phyloP scores from a whole-genome alignment of 1,140 invertebrate species.

The Zaprionus gabonicus region DNA sequence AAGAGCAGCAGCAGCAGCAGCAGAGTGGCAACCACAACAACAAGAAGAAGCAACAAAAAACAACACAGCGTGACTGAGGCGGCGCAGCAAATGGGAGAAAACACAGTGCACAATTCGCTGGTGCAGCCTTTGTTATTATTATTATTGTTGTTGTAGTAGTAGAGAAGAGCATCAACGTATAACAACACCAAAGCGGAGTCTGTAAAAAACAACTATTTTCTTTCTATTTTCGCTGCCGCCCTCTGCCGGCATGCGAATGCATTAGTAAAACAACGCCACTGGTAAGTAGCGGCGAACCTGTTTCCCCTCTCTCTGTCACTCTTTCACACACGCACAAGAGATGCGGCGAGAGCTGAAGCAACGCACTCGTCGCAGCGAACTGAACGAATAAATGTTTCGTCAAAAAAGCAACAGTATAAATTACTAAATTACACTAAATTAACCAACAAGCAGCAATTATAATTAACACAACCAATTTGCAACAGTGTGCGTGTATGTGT shows the following conservation, averaged over 20 bases:
- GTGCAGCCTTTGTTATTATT: constrained; percentile 7
- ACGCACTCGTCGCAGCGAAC: not conserved
- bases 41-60: constrained; percentile 19
- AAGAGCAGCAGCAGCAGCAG: constrained; percentile 1
- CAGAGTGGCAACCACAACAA: constrained; percentile 26
- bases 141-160: not conserved
- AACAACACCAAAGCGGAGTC: constrained; percentile 29
- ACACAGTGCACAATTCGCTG: constrained; percentile 29
- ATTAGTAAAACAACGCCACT: constrained; percentile 25
- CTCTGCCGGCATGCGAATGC: constrained; percentile 15
- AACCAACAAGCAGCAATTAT: not conserved
- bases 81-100: constrained; percentile 41
- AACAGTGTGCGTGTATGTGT: not conserved
- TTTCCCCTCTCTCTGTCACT: not conserved
- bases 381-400: not conserved
- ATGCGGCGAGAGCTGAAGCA: not conserved
- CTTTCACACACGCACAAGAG: not conserved
- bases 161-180: constrained; percentile 7
- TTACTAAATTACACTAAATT: not conserved
- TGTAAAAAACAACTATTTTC: constrained; percentile 17
- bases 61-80: constrained; percentile 9
- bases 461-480: not conserved
- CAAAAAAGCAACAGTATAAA: not conserved
- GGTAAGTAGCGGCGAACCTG: constrained; percentile 21
- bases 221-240: not conserved